phyloP scores from a whole-genome alignment of 2,888 invertebrate genomes.

The Rhyacophila evoluta region DNA sequence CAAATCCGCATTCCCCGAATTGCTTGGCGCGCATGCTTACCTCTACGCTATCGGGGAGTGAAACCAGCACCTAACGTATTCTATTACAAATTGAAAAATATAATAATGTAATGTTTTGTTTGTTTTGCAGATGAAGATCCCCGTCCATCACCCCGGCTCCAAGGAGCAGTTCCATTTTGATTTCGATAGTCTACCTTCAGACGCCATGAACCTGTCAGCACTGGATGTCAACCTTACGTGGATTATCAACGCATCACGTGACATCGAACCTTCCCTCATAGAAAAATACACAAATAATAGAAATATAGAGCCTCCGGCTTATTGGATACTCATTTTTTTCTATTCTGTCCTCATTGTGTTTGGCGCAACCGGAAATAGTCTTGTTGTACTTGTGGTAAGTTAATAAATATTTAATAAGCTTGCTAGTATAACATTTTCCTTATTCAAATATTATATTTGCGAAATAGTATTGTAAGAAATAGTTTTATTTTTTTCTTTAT shows the following conservation, averaged over 20 bases:
- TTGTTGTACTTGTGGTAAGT: conserved; percentile 80
- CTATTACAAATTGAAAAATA: no score
- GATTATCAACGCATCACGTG: conserved; percentile 41
- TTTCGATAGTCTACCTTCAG: conserved; percentile 29
- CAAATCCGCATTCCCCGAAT: no score
- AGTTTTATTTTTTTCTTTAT: no score
- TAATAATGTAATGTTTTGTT: neutral
- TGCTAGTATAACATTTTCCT: no score
- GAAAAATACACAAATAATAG: conserved; percentile 65
- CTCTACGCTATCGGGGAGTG: no score
- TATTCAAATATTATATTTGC: no score
- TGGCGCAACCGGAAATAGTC: conserved; percentile 86
- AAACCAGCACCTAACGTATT: no score
- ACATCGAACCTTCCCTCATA: conserved; percentile 38
- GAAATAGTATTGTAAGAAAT: no score
- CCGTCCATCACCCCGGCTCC: conserved; percentile 32
- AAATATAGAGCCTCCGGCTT: conserved; percentile 78
- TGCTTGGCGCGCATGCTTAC: no score
- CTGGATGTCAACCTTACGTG: conserved; percentile 33
- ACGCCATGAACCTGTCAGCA: conserved; percentile 32
- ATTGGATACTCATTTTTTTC: conserved; percentile 75
- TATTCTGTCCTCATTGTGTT: conserved; percentile 83
- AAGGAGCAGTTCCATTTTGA: conserved; percentile 42
- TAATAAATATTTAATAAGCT: no score
- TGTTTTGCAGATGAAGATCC: conserved; percentile 48